phyloP scores from a whole-genome alignment of 2,888 invertebrate genomes.

The Polyommatus icarus region DNA sequence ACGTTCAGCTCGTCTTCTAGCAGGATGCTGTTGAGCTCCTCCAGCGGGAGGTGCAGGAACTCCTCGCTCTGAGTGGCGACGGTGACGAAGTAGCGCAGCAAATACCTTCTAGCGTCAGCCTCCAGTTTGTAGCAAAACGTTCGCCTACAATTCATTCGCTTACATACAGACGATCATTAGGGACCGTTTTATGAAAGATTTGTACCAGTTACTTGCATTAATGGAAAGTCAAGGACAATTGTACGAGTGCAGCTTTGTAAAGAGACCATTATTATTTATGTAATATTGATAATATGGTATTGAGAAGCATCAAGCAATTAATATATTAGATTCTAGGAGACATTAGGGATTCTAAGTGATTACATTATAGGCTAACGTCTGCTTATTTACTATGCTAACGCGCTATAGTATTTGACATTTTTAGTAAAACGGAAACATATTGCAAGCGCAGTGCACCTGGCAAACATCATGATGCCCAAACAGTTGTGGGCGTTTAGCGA shows the following conservation, averaged over 20 bases:
- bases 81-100: conserved; percentile 88
- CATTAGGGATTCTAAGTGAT: too few relatives aligned
- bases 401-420: background rate
- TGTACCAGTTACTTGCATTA: too few relatives aligned
- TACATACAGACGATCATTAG: too few relatives aligned
- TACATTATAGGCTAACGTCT: too few relatives aligned
- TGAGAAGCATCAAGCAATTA: too few relatives aligned
- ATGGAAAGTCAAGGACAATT: too few relatives aligned
- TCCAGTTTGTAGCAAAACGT: conserved; percentile 88
- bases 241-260: too few relatives aligned
- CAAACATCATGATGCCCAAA: conserved; percentile 91
- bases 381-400: too few relatives aligned
- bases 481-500: conserved; percentile 89
- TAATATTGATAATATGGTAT: too few relatives aligned
- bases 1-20: conserved; percentile 92
- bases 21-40: conserved; percentile 88
- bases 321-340: too few relatives aligned
- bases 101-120: conserved; percentile 83
- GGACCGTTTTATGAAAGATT: too few relatives aligned
- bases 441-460: conserved; percentile 71
- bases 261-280: too few relatives aligned
- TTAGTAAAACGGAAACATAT: background rate
- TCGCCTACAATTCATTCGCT: conserved; percentile 62
- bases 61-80: conserved; percentile 88
- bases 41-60: conserved; percentile 84